Conservation (phyloP, 1,140 invertebrate species). For the Onthophagus taurus region DNA sequence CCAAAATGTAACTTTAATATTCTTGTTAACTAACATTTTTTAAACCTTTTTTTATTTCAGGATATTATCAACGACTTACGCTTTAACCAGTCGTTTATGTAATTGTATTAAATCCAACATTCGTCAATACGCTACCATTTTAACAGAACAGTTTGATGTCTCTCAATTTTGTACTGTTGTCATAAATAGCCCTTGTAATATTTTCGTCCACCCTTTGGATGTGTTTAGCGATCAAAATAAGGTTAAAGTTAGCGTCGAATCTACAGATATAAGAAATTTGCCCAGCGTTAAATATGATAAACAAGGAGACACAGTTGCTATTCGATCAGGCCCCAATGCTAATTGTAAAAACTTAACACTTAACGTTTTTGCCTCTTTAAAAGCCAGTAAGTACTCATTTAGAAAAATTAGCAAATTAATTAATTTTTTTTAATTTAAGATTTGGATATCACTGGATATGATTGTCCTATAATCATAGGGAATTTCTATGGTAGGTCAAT, state of each 20-base stretch:
- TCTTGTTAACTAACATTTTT: no score
- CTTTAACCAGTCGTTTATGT: no score
- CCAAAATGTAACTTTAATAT: no score
- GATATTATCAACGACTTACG: no score
- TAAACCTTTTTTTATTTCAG: no score
- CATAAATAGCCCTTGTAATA: conserved; percentile 20
- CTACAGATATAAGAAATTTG: not conserved
- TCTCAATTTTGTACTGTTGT: conserved; percentile 21
- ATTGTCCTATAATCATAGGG: conserved; percentile 19
- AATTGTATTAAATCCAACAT: no score
- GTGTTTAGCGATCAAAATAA: conserved; percentile 20
- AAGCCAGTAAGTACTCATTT: conserved; percentile 27
- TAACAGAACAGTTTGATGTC: conserved; percentile 15
- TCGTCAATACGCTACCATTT: not conserved
- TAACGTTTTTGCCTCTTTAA: conserved; percentile 24
- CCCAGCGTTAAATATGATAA: conserved; percentile 3
- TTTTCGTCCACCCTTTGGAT: conserved; percentile 20
- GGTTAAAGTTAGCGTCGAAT: conserved; percentile 15
- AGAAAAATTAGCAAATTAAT: not conserved
- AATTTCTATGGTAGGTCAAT: conserved; percentile 22
- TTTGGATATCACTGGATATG: conserved; percentile 20
- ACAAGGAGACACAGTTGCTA: conserved; percentile 9
- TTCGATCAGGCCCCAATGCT: not conserved
- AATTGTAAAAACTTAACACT: conserved; percentile 1
- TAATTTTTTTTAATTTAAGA: conserved; percentile 18